Evolutionary conservation across 2,113 vertebrate species (phyloP), one percentile per base, ranked within the genome.

Genomic region (Climacteris rufus): DNA sequence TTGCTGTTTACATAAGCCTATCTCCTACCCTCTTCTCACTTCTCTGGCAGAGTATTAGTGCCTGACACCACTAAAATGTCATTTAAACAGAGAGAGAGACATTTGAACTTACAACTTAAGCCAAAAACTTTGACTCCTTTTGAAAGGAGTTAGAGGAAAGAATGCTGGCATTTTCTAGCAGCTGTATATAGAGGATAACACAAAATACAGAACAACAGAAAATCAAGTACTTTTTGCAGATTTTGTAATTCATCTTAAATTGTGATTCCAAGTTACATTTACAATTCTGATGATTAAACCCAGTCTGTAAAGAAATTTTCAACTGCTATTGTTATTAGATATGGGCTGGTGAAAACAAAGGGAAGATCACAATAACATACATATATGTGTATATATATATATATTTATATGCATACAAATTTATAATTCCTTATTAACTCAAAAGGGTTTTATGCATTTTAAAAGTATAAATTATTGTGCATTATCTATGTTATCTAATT

Each of bases 381-480:
- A 22, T 3, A 2, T 19, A 6, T n/a, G 3, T 37, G 3, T 70
- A 2, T 3, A 30, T 25, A 25, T 4, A 11, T 17, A 30, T 3
- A 18, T 7, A 33, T 9, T 19, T 8, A 23, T n/a, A n/a, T n/a
- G 42, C 2, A 59, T 2, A 44, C 2, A 30, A 11, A 13, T 42
- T 37, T 69, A 10, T 2, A 33, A 64, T 77, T 77, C 10, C 12
- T 28, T 28, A 40, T 13, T 13, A 57, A 86, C 25, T 60, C 27
- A n/a, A 2, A 40, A 63, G 3, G 12, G 24, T n/a, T 53, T 79
- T 49, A 66, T 49, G 11, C 2, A 50, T 42, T 37, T 24, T 21
- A 60, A 13, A 53, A 35, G 17, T 40, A 45, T 18, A 18, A 53
- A 47, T 13, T 54, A 11, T 19, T 35, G 35, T 18, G 31, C 3